Evolutionary conservation across 2,888 invertebrate species (phyloP).

Genomic region (Leucozona laternaria): DNA sequence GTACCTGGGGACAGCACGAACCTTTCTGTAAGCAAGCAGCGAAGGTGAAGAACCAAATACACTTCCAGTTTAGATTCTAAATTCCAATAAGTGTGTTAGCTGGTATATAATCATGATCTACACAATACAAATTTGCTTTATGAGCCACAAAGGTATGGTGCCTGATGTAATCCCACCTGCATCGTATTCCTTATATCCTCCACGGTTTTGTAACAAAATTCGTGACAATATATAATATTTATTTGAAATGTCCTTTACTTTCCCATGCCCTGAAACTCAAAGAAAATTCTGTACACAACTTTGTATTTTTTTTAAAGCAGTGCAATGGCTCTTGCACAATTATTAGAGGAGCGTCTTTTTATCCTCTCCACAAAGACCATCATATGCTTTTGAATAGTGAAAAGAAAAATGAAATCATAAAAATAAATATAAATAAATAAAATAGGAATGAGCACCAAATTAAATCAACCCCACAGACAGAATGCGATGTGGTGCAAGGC

Average conservation of each 20-base stretch:
- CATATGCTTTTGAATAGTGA: slow-evolving; percentile 3
- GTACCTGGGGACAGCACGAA: too few species aligned
- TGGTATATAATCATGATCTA: slow-evolving; percentile 49
- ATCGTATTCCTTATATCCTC: neutral
- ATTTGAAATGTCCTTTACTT: neutral
- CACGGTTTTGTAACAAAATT: slow-evolving; percentile 14
- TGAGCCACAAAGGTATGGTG: slow-evolving; percentile 38
- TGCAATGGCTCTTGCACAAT: slow-evolving; percentile 48
- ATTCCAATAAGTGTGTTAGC: slow-evolving; percentile 4
- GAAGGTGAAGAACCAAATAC: too few species aligned
- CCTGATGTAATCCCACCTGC: slow-evolving; percentile 41
- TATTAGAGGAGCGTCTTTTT: neutral
- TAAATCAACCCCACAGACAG: slow-evolving; percentile 56
- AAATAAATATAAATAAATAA: slow-evolving; percentile 63
- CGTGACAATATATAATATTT: slow-evolving; percentile 21
- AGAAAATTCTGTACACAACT: neutral
- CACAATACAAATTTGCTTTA: slow-evolving; percentile 53
- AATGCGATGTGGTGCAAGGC: slow-evolving; percentile 23
- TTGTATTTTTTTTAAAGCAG: neutral
- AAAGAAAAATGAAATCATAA: slow-evolving; percentile 36
- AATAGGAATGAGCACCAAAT: slow-evolving; percentile 54
- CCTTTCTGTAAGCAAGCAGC: too few species aligned
- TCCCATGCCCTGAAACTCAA: neutral
- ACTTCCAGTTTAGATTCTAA: neutral
- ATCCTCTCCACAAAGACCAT: neutral